Base-by-base conservation (phyloP, 37 sponge, comb jelly and placozoan genomes). In the Hormiphora californensis region DNA sequence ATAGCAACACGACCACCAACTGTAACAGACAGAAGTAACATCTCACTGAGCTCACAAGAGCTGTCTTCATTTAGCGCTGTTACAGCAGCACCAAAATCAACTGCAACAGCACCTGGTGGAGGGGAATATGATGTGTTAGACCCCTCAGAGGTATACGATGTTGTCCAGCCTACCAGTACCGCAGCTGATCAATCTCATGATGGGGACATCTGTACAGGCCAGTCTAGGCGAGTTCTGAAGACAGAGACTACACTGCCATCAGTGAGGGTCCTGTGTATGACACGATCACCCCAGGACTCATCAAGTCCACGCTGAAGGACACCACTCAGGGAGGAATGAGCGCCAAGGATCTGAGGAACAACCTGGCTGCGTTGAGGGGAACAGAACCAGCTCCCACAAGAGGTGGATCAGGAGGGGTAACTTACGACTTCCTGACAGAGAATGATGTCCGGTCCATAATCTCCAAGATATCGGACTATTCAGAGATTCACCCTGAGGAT, bases 191-290 rank as follows among this genome's bases (percentile, higher is more conserved):
- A 15, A 57, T 57, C 61, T 28, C n/a, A 57, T 30, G 27, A 28
- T 57, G 61, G 61, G 61, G 9, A 57, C 61, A 57, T 57, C 61
- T 28, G 61, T 57, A 28, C 61, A 57, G 27, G 61, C 61, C n/a
- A 57, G 61, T 57, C 61, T 57, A 5, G n/a, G 61, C 61, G n/a
- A 28, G 30, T 12, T 57, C 61, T 5, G 61, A 57, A 5, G 9
- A 28, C 30, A 57, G 61, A 30, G 61, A 57, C 23, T 57, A 57
- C 61, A 57, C 61, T n/a, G n/a, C n/a, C n/a, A 12, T 57, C 61
- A 57, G 27, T 30, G 3, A 30, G 27, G 61, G n/a, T 57, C n/a
- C 61, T 30, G 27, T 57, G 27, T 15, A 30, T 28, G 5, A 57
- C 30, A 5, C 23, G n/a, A 15, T 28, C n/a, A 12, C 27, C 61